These are phyloP conservation scores for Halictus quadricinctus DNA, from an alignment of 2,888 invertebrate species.

Conservation along the genomic window DNA sequence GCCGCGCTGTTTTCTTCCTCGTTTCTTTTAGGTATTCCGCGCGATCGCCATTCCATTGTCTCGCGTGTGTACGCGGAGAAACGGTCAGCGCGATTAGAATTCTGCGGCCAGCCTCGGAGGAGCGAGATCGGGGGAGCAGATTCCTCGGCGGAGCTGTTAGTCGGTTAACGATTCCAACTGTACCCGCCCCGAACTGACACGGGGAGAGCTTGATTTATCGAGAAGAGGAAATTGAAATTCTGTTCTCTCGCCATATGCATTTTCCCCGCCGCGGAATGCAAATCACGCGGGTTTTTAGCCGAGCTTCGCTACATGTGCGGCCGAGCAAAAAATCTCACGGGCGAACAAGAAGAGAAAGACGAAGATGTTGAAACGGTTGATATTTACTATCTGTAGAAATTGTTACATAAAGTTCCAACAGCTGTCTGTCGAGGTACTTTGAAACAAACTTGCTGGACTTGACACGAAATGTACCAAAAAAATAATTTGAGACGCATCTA, in stretches of 20 bases:
- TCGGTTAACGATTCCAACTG: conserved; percentile 47
- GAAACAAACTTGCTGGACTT: no score
- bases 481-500: no score
- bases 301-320: neutral
- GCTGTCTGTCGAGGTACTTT: no score
- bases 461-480: no score
- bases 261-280: conserved; percentile 3
- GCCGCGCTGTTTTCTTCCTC: conserved; percentile 24
- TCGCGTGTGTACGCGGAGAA: conserved; percentile 26
- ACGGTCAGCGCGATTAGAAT: conserved; percentile 56
- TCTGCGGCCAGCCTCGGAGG: conserved; percentile 30
- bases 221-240: conserved; percentile 11
- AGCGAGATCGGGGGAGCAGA: conserved; percentile 38
- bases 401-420: no score
- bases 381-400: no score
- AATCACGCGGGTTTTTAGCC: neutral
- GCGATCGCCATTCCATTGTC: conserved; percentile 45
- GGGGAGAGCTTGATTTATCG: conserved; percentile 30
- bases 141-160: conserved; percentile 33
- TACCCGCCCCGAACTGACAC: conserved; percentile 25
- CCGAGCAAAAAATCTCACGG: neutral
- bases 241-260: neutral
- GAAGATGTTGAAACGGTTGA: neutral
- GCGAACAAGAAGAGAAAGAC: neutral
- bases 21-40: conserved; percentile 42